Percentiles rank a stretch among this genome's conserved stretches.
These are phyloP conservation scores for Schizopygopsis malacanthus DNA, from an alignment of 2,797 vertebrate species.

Conservation along the genomic window DNA sequence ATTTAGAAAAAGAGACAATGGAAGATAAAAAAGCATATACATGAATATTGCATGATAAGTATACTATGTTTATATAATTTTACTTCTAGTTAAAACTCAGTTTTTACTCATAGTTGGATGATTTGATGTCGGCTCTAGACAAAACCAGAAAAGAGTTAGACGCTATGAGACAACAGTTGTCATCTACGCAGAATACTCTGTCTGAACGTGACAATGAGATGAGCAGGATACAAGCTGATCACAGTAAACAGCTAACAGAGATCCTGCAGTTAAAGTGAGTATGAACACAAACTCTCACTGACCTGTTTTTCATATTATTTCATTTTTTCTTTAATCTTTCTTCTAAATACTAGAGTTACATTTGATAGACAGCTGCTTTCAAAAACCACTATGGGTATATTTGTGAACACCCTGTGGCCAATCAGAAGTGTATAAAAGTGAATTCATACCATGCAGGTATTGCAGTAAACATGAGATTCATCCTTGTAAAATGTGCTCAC, in stretches of 20 bases:
- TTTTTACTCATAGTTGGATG: slow-evolving; percentile 83
- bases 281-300: too few relatives aligned
- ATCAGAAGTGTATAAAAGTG: background rate
- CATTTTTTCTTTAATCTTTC: background rate
- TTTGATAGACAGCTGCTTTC: slow-evolving; percentile 6
- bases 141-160: slow-evolving; percentile 94
- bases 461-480: too few relatives aligned
- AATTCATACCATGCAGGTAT: background rate
- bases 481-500: too few relatives aligned
- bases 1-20: too few relatives aligned
- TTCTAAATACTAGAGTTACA: background rate
- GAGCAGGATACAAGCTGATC: slow-evolving; percentile 85
- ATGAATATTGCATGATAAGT: background rate
- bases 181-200: slow-evolving; percentile 91
- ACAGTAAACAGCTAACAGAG: slow-evolving; percentile 93
- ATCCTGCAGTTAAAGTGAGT: slow-evolving; percentile 98
- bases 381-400: background rate
- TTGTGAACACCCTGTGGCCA: background rate
- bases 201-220: slow-evolving; percentile 91
- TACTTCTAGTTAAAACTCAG: background rate
- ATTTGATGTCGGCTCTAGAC: slow-evolving; percentile 91
- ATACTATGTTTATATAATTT: background rate
- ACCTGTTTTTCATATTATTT: background rate
- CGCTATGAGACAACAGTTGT: slow-evolving; percentile 89
- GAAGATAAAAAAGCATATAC: background rate